A percentile compares a stretch with the other conserved stretches of the same genome.
Conservation (phyloP, 2,888 invertebrate genomes). For the Chalcosyrphus nemorum region DNA sequence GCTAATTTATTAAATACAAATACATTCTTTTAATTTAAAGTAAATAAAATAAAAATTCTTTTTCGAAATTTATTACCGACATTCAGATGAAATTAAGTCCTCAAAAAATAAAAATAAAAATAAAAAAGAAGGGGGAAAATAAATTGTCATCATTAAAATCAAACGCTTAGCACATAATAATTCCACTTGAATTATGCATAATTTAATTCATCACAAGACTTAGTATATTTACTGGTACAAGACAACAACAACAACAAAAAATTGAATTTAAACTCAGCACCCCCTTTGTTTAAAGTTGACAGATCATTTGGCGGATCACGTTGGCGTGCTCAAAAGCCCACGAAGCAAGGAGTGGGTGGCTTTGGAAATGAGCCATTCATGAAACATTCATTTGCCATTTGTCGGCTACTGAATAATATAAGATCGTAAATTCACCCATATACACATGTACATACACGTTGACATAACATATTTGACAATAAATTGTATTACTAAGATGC, state of each 20-base stretch:
- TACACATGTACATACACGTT: constrained; percentile 44
- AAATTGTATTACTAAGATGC: constrained; percentile 45
- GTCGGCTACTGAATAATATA: constrained; percentile 62
- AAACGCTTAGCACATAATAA: constrained; percentile 66
- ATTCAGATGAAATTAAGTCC: constrained; percentile 19
- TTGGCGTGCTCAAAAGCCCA: constrained; percentile 42
- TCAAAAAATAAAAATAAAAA: too few species aligned
- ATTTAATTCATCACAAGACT: constrained; percentile 51
- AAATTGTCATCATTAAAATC: constrained; percentile 50
- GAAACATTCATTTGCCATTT: constrained; percentile 57
- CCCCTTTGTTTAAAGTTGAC: constrained; percentile 54
- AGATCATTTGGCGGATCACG: constrained; percentile 60
- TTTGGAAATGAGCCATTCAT: constrained; percentile 66
- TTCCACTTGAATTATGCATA: constrained; percentile 55
- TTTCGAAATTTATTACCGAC: constrained; percentile 11
- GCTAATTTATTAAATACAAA: too few species aligned
- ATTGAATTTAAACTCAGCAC: constrained; percentile 27
- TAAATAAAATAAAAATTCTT: constrained; percentile 21
- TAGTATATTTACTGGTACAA: constrained; percentile 11
- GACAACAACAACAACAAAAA: too few species aligned
- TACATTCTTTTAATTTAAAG: background rate
- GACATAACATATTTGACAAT: constrained; percentile 64
- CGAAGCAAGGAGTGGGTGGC: constrained; percentile 54
- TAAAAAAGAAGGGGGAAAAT: too few species aligned
- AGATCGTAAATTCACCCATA: constrained; percentile 46